Conservation (phyloP, 2,797 vertebrate species). For the Bovichtus diacanthus region DNA sequence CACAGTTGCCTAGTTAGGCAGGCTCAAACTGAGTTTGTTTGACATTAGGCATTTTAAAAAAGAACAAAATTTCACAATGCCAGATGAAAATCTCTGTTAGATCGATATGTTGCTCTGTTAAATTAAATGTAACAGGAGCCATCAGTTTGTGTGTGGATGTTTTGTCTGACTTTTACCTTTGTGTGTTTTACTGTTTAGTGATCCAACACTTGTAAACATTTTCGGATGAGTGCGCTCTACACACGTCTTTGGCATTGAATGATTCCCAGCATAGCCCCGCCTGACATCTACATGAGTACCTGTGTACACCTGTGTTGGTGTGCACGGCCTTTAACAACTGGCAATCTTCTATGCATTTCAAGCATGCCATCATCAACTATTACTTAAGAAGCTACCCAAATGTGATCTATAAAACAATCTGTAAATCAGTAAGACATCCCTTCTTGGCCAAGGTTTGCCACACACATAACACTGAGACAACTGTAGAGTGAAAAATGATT, state of each 20-base stretch:
- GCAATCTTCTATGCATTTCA: neutral
- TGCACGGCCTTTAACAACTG: neutral
- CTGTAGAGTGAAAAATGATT: neutral
- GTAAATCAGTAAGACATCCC: neutral
- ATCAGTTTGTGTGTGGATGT: neutral
- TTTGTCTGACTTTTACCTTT: neutral
- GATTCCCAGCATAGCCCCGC: neutral
- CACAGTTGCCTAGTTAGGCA: neutral
- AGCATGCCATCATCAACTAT: neutral
- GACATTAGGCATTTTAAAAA: neutral
- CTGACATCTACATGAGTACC: neutral
- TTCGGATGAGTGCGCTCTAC: neutral
- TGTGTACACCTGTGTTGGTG: neutral
- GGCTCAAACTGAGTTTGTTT: neutral
- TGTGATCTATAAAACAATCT: neutral
- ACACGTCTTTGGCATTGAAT: neutral
- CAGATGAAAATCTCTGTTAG: neutral
- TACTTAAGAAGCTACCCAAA: neutral
- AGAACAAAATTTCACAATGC: neutral
- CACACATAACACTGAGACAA: neutral
- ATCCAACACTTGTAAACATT: neutral
- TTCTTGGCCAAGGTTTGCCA: neutral
- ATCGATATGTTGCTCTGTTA: neutral
- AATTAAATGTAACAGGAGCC: neutral
- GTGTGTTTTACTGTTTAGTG: neutral